phyloP scores from a whole-genome alignment of 2,113 vertebrate species.

The Zapornia atra region DNA sequence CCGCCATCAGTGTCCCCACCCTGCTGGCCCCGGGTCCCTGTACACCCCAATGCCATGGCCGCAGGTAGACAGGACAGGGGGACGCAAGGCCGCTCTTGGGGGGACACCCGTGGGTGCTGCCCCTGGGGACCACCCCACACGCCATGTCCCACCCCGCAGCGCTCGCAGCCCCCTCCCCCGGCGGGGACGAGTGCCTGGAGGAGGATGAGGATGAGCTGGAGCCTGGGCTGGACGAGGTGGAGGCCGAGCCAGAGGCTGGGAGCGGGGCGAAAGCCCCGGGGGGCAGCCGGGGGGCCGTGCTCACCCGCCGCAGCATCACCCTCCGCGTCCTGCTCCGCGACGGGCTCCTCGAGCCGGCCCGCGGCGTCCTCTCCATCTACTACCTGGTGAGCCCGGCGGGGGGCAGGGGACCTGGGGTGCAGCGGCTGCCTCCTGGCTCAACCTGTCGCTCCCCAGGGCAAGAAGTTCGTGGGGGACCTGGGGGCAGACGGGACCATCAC shows the following conservation, averaged over 20 bases:
- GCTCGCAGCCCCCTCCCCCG: conserved; percentile 58
- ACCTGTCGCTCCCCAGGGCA: conserved; percentile 76
- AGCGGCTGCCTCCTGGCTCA: not conserved
- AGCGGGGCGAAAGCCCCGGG: conserved; percentile 7
- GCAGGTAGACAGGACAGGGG: not conserved
- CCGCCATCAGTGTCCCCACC: not conserved
- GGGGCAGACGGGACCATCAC: conserved; percentile 91
- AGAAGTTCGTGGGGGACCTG: conserved; percentile 93
- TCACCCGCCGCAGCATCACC: conserved; percentile 91
- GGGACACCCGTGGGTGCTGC: not conserved
- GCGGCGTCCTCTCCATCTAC: conserved; percentile 88
- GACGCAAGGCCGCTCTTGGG: too few relatives aligned
- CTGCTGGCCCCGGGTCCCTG: not conserved
- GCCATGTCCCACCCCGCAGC: conserved; percentile 11
- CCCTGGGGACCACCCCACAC: not conserved
- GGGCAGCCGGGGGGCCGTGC: conserved; percentile 79
- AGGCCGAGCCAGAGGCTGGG: not conserved
- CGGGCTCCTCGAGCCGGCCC: conserved; percentile 88
- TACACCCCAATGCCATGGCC: not conserved
- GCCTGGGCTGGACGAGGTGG: conserved; percentile 4
- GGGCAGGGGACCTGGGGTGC: accelerated
- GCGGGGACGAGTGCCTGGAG: conserved; percentile 71
- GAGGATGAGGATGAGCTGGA: conserved; percentile 79
- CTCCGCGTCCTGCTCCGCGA: conserved; percentile 92
- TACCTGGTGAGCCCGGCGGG: conserved; percentile 83